A percentile compares a stretch with the other conserved stretches of the same genome.
These are phyloP conservation scores for Helicoverpa assulta DNA, from an alignment of 2,888 invertebrate species.

Conservation along the genomic window DNA sequence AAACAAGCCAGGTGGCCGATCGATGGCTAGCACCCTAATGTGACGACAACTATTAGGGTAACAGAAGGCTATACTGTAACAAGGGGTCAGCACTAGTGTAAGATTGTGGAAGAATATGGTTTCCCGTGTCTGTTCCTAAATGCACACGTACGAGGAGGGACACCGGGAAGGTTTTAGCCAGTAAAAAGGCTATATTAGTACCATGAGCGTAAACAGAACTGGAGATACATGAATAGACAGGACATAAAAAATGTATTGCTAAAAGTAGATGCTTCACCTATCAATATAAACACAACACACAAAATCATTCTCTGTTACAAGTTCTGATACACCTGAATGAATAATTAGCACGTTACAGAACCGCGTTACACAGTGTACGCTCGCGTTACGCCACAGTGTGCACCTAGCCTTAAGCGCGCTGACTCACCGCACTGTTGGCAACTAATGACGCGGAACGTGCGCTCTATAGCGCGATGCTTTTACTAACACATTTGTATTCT, in stretches of 20 bases:
- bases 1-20: constrained; percentile 71
- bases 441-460: constrained; percentile 59
- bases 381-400: constrained; percentile 25
- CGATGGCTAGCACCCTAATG: constrained; percentile 64
- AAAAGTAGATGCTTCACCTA: too few relatives aligned
- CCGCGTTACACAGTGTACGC: not conserved
- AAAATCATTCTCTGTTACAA: not conserved
- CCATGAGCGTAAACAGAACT: too few relatives aligned
- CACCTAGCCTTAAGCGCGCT: constrained; percentile 30
- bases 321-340: not conserved
- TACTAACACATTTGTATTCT: constrained; percentile 23
- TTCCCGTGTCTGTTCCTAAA: too few relatives aligned
- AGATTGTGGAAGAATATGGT: too few relatives aligned
- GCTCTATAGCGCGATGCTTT: constrained; percentile 35
- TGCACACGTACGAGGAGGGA: too few relatives aligned
- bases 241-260: too few relatives aligned
- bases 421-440: constrained; percentile 45
- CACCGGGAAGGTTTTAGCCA: too few relatives aligned
- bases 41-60: constrained; percentile 41
- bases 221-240: too few relatives aligned
- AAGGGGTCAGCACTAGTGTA: not conserved
- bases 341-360: not conserved
- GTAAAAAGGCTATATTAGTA: too few relatives aligned
- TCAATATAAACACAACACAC: too few relatives aligned
- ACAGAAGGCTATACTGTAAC: constrained; percentile 14